Evolutionary conservation across 1,140 invertebrate genomes (phyloP), one percentile per base, ranked within the genome.

Genomic region (Drosophila punjabiensis): DNA sequence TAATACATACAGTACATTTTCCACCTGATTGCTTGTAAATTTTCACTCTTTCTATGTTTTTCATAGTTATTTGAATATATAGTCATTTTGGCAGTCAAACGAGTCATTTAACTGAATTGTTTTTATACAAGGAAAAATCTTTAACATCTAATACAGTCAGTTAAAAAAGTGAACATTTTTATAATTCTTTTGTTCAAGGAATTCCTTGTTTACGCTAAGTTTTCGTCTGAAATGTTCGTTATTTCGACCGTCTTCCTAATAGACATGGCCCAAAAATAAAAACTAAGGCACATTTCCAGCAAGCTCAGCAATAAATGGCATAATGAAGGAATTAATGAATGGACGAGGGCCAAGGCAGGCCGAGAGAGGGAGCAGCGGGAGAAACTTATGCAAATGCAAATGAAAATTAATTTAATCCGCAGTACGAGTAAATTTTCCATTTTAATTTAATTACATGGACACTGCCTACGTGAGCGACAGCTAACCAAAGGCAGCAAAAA

Each of bases 381-480:
- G 55, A 45, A 89, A 89, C 89, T 92, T 92, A 92, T 92, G 89
- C 85, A 86, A 86, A 86, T 86, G 83, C 88, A 92, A 92, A 92
- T 92, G 83, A 92, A 92, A 92, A 92, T 92, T 92, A 92, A 92
- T 92, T 92, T 92, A 92, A 92, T 92, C 90, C 90, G 50, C 81
- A 86, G 79, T 90, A 85, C 79, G 85, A 92, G 83, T 84, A 92
- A 82, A 92, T 92, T 92, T 92, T 88, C 90, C 87, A 90, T 92
- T 91, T 92, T 92, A 92, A 92, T 92, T 92, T 92, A 92, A 92
- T 92, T 92, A 92, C 86, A 90, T 90, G 90, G 83, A 92, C 85
- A 76, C 78, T 92, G 90, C 78, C 89, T 92, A 92, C 89, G 89
- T 92, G 89, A 92, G 89, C 89, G 89, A 92, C 89, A 92, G 89